Base-by-base conservation (phyloP, 1,140 invertebrate genomes). In the Doryteuthis pealeii region DNA sequence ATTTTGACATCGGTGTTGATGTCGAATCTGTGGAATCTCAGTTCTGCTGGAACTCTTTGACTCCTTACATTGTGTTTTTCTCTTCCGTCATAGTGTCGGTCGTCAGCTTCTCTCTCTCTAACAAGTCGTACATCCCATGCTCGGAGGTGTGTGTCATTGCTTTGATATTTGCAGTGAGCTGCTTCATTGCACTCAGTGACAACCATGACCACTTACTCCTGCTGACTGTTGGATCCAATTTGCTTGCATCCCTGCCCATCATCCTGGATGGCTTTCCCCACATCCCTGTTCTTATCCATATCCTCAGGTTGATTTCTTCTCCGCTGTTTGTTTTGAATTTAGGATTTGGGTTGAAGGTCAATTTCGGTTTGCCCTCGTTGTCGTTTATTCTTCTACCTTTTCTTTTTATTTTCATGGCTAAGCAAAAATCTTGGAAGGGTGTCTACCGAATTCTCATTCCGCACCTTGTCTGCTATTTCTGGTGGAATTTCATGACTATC, bases 391-490 rank as follows among this genome's bases (percentile, higher is more conserved):
- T 93, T 10, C 94, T 95, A 70, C 93, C 93, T 0, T 82, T 92
- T 0, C 91, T 95, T 26, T 90, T 95, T 69, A 78, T 92, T 0
- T 89, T 91, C 78, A 92, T 96, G 91, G 93, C 93, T 1, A 89
- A 90, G 0, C 89, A 92, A 43, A 91, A 92, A 18, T 90, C 91
- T 68, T 95, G 94, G 93, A 90, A 91, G 70, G 94, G 94, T 1
- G 91, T 91, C 18, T 94, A 94, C 80, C 92, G 91, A 73, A 92
- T 90, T 40, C 86, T 95, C 0, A 91, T 96, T 54, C 94, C 94
- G 0, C 94, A 96, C 86, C 93, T 94, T 67, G 93, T 95, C 0
- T 94, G 93, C 0, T 89, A 95, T 8, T 94, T 93, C 80, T 96
- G 94, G 94, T 91, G 94, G 83, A 94, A 95, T 80, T 91, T 95